phyloP scores from a whole-genome alignment of 2,113 vertebrate species.

The Spermophilus dauricus region DNA sequence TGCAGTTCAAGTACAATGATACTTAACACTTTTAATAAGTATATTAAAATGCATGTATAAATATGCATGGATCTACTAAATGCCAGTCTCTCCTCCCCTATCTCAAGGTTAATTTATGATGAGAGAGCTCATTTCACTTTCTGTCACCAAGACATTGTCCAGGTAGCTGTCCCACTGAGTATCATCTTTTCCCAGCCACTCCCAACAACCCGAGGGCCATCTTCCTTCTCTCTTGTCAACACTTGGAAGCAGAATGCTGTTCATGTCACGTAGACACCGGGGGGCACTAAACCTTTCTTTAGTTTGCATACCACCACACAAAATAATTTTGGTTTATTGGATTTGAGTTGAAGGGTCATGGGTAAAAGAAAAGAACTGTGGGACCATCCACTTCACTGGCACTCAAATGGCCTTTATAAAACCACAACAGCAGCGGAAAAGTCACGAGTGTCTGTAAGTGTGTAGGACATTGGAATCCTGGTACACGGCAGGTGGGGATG shows the following conservation, averaged over 20 bases:
- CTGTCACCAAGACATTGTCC: neutral
- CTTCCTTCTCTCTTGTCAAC: neutral
- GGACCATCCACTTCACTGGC: neutral
- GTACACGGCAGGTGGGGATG: neutral
- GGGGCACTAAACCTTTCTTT: neutral
- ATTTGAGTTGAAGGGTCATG: neutral
- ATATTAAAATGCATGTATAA: neutral
- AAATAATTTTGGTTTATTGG: neutral
- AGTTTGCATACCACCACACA: neutral
- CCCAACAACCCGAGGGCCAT: neutral
- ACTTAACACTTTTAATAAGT: neutral
- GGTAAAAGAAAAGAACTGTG: neutral
- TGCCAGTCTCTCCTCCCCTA: neutral
- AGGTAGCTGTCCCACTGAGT: neutral
- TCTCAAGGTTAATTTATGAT: neutral
- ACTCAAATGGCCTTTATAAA: neutral
- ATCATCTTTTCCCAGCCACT: neutral
- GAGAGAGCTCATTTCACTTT: neutral
- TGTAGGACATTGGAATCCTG: neutral
- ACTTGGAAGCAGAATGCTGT: neutral
- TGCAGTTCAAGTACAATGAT: slow-evolving; percentile 6
- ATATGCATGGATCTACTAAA: neutral
- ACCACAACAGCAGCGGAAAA: neutral
- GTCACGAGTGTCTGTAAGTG: neutral
- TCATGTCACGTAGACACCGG: neutral